Conservation (phyloP, 2,797 vertebrate species). For the Onychomys leucogaster region DNA sequence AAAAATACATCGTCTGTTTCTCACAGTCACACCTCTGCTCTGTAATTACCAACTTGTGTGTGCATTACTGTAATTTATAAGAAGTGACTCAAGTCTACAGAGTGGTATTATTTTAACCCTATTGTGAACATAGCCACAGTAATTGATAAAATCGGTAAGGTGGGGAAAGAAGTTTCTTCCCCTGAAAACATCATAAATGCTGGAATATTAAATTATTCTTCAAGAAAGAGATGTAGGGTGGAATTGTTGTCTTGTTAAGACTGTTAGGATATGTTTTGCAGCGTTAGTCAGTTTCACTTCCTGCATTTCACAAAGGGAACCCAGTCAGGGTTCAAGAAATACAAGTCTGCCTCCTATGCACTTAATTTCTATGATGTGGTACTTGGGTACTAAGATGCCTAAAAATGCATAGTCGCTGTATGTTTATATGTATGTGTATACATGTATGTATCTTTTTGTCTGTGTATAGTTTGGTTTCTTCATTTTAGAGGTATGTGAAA, state of each 20-base stretch:
- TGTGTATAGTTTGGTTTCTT: background rate
- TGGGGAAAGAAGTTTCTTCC: background rate
- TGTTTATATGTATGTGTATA: background rate
- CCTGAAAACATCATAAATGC: background rate
- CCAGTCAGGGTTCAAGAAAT: slow-evolving; percentile 8
- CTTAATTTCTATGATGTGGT: slow-evolving; percentile 6
- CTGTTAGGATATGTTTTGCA: slow-evolving; percentile 9
- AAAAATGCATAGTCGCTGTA: background rate
- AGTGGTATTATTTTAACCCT: background rate
- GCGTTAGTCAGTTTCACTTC: slow-evolving; percentile 16
- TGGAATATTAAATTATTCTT: background rate
- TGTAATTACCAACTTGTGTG: background rate
- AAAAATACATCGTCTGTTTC: background rate
- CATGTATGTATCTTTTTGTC: background rate
- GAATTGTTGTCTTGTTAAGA: background rate
- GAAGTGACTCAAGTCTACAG: background rate
- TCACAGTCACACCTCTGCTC: background rate
- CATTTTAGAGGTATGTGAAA: background rate
- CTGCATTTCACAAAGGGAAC: slow-evolving; percentile 15
- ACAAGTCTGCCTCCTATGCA: background rate
- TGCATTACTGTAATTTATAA: background rate
- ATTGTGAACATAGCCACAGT: background rate
- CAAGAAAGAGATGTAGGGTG: background rate
- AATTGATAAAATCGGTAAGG: background rate
- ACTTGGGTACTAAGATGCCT: background rate